A percentile compares a stretch with the other conserved stretches of the same genome.
phyloP scores from a whole-genome alignment of 2,888 invertebrate species.

The Tipula confusa region DNA sequence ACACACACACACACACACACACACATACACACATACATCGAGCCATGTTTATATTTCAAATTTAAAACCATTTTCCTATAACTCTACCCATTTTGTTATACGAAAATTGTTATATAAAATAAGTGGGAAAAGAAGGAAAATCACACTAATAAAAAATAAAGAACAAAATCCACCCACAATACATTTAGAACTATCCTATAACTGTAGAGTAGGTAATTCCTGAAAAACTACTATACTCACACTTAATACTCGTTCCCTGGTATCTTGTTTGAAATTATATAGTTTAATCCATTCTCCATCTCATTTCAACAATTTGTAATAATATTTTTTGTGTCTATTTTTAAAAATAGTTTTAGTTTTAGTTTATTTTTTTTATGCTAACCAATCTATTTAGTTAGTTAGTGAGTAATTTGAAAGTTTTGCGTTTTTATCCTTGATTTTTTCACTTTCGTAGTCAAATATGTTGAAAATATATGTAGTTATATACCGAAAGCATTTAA shows the following conservation, averaged over 20 bases:
- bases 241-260: not conserved
- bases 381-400: slow-evolving; percentile 25
- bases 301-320: not conserved
- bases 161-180: not conserved
- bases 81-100: not conserved
- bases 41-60: no score
- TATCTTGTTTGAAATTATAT: not conserved
- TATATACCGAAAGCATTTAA: no score
- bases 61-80: slow-evolving; percentile 28
- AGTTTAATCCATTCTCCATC: slow-evolving; percentile 12
- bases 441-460: not conserved
- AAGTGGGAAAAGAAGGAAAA: not conserved
- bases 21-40: not conserved
- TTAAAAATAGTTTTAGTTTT: slow-evolving; percentile 13
- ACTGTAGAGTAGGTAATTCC: not conserved
- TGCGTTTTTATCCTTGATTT: slow-evolving; percentile 14
- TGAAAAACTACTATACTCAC: not conserved
- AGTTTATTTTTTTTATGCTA: not conserved
- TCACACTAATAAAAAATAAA: not conserved
- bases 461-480: not conserved
- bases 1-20: not conserved
- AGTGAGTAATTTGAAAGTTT: slow-evolving; percentile 12
- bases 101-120: not conserved
- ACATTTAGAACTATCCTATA: not conserved
- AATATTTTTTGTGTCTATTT: slow-evolving; percentile 6